Conservation (phyloP, 92 coral and sea anemone species). For the Phenganax stokvisi region DNA sequence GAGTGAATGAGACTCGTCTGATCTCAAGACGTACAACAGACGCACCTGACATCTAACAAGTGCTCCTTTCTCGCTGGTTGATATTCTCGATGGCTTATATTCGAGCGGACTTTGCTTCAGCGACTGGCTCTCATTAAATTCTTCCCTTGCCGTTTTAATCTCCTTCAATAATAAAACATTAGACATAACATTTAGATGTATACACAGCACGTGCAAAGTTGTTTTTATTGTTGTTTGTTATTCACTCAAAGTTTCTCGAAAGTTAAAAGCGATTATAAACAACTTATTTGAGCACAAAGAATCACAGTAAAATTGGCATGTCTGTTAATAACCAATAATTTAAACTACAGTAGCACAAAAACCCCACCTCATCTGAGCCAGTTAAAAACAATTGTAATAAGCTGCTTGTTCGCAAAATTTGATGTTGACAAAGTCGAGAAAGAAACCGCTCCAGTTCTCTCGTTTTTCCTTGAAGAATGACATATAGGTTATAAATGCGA, state of each 20-base stretch:
- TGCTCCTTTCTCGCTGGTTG: slow-evolving; percentile 78
- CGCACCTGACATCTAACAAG: slow-evolving; percentile 78
- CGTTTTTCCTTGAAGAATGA: slow-evolving; percentile 62
- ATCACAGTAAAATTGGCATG: no score
- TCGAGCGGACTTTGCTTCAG: slow-evolving; percentile 33
- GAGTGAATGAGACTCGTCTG: no score
- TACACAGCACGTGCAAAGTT: no score
- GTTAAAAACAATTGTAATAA: slow-evolving; percentile 82
- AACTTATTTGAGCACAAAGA: no score
- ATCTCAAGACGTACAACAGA: background rate
- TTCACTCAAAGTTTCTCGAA: no score
- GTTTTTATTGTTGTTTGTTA: no score
- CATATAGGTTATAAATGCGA: background rate
- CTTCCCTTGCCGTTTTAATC: slow-evolving; percentile 66
- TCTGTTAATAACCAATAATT: no score
- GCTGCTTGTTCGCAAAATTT: slow-evolving; percentile 69
- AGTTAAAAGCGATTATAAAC: background rate
- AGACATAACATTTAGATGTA: background rate
- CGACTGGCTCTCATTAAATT: slow-evolving; percentile 59
- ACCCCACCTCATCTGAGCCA: slow-evolving; percentile 81
- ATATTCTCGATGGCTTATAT: slow-evolving; percentile 51
- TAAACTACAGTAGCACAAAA: no score
- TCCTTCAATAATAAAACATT: slow-evolving; percentile 48
- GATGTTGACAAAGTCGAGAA: slow-evolving; percentile 67
- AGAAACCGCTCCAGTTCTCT: slow-evolving; percentile 91